Evolutionary conservation across 1,140 invertebrate species (phyloP), one percentile per base, ranked within the genome.

Genomic region (Ostrea denselamellosa): DNA sequence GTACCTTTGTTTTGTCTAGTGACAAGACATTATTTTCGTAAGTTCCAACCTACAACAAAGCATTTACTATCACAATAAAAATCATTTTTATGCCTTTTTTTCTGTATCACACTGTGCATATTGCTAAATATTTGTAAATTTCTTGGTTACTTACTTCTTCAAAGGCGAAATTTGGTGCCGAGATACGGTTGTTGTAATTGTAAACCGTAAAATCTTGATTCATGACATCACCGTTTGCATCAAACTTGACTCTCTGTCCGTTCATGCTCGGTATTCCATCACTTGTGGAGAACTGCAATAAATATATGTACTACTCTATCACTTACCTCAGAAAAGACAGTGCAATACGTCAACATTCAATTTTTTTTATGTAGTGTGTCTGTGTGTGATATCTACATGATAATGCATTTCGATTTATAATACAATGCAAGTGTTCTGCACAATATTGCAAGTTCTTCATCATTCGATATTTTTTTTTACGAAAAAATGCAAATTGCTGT

Each of bases 221-320:
- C 10, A 88, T 28, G 2, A 88, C 85, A 77, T 94, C 91, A 9
- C 93, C 93, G 85, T 93, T 93, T 4, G 68, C 52, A 89, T 93
- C 93, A 90, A 92, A 94, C 51, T 85, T 86, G 3, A 94, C 88
- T 19, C 71, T 83, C 14, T 86, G 65, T 19, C 90, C 90, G 12
- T 71, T 83, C 12, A 93, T 62, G 82, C 87, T 91, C 25, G 87
- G 28, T 12, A 93, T 89, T 62, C 86, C 81, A 87, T 91, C 88
- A 86, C 10, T 82, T 81, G 83, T n/a, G 52, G 89, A 77, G 81
- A 91, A 91, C 83, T 87, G 71, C 19, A 88, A 83, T 44, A 44
- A 44, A 44, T 44, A 44, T 44, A 44, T 44, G 5, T 44, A 44
- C 1, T 44, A 44, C 5, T 44, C 34, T 44, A 44, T 2, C 34